Percentiles rank a stretch among this genome's conserved stretches.
These are phyloP conservation scores for Leptosomus discolor DNA, from an alignment of 2,113 vertebrate species.

Conservation along the genomic window DNA sequence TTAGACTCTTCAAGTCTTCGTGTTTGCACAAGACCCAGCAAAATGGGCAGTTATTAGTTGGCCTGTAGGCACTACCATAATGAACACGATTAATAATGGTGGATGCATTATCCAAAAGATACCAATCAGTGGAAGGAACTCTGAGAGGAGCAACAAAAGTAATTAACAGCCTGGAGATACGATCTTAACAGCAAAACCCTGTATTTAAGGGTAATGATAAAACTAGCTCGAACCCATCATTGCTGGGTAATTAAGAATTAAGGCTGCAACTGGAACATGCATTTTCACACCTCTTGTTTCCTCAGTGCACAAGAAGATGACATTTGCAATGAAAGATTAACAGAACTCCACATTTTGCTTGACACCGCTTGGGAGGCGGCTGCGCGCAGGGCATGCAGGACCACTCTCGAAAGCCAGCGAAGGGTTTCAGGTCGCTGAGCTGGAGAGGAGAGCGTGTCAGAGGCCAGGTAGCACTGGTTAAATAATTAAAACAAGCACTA, in stretches of 20 bases:
- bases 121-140: neutral
- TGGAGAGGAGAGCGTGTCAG: neutral
- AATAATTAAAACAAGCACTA: neutral
- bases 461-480: accelerated
- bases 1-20: neutral
- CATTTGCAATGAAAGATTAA: neutral
- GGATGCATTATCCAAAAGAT: neutral
- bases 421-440: neutral
- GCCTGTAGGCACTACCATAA: neutral
- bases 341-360: neutral
- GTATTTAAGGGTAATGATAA: neutral
- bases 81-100: neutral
- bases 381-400: accelerated
- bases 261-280: neutral
- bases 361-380: neutral
- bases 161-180: neutral
- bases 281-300: neutral
- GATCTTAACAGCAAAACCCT: neutral
- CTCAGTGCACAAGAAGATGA: neutral
- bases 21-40: conserved; percentile 17
- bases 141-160: neutral
- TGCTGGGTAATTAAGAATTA: neutral
- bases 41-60: neutral
- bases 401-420: accelerated
- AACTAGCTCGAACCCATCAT: neutral